Conservation (phyloP, 2,888 invertebrate genomes). For the Brachynemurus nebulosus region DNA sequence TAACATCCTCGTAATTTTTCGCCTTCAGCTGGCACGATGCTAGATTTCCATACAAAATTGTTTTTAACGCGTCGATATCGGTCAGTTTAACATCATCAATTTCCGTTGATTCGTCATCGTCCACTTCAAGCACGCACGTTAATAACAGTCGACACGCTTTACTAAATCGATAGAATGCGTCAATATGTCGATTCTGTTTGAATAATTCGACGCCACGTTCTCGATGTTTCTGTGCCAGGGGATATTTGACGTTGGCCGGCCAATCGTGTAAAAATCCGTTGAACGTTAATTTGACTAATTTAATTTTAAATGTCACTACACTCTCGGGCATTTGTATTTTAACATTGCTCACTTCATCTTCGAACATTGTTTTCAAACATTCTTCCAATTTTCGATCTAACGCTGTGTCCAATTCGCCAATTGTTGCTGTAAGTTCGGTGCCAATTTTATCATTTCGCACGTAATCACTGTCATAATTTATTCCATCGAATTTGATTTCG, state of each 20-base stretch:
- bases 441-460: constrained; percentile 16
- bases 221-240: constrained; percentile 33
- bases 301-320: constrained; percentile 27
- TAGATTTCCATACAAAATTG: constrained; percentile 65
- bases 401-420: constrained; percentile 33
- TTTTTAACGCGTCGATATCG: constrained; percentile 43
- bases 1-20: constrained; percentile 48
- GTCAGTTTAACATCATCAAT: constrained; percentile 35
- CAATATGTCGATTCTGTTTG: constrained; percentile 41
- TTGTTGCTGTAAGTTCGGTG: constrained; percentile 19
- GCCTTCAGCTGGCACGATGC: constrained; percentile 65
- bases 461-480: constrained; percentile 8
- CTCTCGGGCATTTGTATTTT: constrained; percentile 26
- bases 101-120: constrained; percentile 34
- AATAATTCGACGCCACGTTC: constrained; percentile 46
- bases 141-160: constrained; percentile 60
- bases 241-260: constrained; percentile 29
- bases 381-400: constrained; percentile 35
- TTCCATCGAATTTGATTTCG: constrained; percentile 13
- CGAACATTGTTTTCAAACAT: constrained; percentile 33
- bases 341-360: constrained; percentile 34
- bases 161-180: constrained; percentile 61
- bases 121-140: constrained; percentile 39
- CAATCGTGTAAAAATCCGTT: constrained; percentile 33
- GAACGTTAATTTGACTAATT: constrained; percentile 28